A percentile compares a stretch with the other conserved stretches of the same genome.
Evolutionary conservation across 1,140 invertebrate species (phyloP).

Genomic region (Drosophila hydei): DNA sequence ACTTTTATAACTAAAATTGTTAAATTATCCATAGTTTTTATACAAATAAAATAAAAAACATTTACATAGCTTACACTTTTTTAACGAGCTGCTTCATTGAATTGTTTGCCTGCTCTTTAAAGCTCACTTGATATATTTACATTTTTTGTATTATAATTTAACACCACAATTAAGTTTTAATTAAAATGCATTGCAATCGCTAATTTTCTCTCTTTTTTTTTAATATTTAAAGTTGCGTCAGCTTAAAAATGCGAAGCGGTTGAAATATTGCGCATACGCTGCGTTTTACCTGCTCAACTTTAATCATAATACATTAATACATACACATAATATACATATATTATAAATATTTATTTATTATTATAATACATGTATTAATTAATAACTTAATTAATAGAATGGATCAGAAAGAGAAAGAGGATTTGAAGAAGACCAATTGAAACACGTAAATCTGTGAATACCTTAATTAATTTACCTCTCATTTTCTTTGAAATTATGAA

Average conservation of each 20-base stretch:
- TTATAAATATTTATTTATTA: no score
- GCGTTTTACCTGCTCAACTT: background rate
- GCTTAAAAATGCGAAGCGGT: background rate
- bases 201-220: conserved; percentile 2
- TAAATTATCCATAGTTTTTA: background rate
- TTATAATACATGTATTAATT: no score
- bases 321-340: no score
- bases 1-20: no score
- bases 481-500: no score
- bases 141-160: conserved; percentile 1
- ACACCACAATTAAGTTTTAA: conserved; percentile 38
- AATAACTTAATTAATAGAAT: no score
- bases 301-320: no score
- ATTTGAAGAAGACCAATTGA: no score
- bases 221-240: conserved; percentile 12
- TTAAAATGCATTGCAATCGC: conserved; percentile 33
- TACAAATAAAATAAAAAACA: conserved; percentile 6
- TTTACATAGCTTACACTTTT: background rate
- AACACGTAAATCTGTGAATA: no score
- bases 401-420: no score
- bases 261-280: conserved; percentile 11
- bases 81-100: background rate
- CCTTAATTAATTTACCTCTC: no score
- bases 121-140: background rate
- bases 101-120: background rate